Conservation (phyloP, 2,113 vertebrate genomes). For the Rhinoptilus africanus region DNA sequence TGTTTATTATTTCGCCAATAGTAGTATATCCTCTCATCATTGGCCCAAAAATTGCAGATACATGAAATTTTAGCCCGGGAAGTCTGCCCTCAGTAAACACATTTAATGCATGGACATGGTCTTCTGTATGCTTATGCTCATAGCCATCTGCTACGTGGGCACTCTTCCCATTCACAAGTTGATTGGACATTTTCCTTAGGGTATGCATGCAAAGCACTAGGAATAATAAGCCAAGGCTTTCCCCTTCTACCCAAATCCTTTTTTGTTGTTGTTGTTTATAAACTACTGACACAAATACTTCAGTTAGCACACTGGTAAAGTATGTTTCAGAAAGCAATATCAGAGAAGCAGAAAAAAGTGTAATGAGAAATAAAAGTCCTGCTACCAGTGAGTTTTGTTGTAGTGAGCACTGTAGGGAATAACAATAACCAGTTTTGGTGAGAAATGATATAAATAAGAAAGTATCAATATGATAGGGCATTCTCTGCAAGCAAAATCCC, state of each 20-base stretch:
- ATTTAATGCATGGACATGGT: slow-evolving; percentile 31
- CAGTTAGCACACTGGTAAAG: background rate
- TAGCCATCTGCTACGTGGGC: slow-evolving; percentile 55
- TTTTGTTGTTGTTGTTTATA: background rate
- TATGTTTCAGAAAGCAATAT: background rate
- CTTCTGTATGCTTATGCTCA: background rate
- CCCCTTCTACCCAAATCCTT: background rate
- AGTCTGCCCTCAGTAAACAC: slow-evolving; percentile 36
- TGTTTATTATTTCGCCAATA: background rate
- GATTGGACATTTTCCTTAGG: background rate
- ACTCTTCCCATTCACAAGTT: slow-evolving; percentile 39
- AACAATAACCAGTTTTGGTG: background rate
- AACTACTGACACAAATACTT: background rate
- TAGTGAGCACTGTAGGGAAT: background rate
- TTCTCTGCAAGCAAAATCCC: background rate
- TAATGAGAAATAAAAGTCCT: background rate
- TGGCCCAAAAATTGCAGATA: background rate
- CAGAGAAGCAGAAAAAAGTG: background rate
- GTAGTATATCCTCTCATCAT: background rate
- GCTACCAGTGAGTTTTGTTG: background rate
- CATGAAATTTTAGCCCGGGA: slow-evolving; percentile 57
- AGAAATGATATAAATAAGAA: background rate
- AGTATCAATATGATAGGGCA: background rate
- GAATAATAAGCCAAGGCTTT: background rate
- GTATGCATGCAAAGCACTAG: background rate